Conservation (phyloP, 1,140 invertebrate species). For the Ganaspis sp. region DNA sequence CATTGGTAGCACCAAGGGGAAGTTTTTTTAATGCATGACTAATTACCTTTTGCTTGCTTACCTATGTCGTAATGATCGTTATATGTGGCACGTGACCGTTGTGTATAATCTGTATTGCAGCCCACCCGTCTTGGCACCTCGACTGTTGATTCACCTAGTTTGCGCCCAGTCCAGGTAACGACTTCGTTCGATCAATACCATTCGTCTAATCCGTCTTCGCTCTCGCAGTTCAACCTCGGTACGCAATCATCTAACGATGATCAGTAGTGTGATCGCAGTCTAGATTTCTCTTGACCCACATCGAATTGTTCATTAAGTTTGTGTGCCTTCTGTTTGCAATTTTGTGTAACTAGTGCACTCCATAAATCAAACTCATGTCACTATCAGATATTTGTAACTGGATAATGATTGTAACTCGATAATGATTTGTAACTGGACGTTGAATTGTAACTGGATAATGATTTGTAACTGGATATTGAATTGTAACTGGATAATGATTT, state of each 20-base stretch:
- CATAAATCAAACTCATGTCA: neutral
- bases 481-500: too few relatives aligned
- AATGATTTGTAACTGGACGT: too few relatives aligned
- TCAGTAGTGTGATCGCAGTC: conserved; percentile 42
- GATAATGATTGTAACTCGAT: too few relatives aligned
- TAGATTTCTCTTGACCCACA: neutral
- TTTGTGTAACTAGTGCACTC: neutral
- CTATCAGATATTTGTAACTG: too few relatives aligned
- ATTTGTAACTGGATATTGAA: too few relatives aligned
- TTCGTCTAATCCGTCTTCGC: conserved; percentile 33
- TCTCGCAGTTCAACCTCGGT: conserved; percentile 25
- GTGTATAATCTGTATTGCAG: conserved; percentile 72
- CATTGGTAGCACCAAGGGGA: neutral
- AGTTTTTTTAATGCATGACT: conserved; percentile 51
- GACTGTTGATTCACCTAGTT: conserved; percentile 70
- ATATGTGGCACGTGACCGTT: conserved; percentile 68
- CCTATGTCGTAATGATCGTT: conserved; percentile 56
- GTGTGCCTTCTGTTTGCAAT: neutral
- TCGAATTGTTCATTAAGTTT: neutral
- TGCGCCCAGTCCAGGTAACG: conserved; percentile 74
- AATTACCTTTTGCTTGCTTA: conserved; percentile 51
- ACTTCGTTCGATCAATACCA: conserved; percentile 59
- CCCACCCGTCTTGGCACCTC: conserved; percentile 69
- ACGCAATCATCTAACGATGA: conserved; percentile 4
- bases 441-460: too few relatives aligned